Evolutionary conservation across 2,797 vertebrate species (phyloP).

Genomic region (Poeciliopsis paucimaculata): DNA sequence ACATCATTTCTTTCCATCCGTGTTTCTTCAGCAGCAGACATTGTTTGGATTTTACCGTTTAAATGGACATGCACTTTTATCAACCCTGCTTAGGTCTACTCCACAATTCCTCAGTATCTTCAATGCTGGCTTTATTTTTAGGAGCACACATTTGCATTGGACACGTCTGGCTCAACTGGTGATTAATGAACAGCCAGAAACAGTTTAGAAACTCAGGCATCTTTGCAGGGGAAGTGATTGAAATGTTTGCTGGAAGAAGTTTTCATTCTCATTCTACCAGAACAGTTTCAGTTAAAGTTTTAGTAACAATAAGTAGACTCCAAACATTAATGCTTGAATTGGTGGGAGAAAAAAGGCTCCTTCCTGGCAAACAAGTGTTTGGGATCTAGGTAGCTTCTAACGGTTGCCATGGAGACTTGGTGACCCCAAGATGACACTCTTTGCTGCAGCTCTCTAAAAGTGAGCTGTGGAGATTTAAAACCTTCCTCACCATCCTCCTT

Average conservation of each 20-base stretch:
- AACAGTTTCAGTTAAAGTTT: background rate
- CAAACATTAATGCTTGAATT: background rate
- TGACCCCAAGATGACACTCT: background rate
- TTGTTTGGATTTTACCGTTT: background rate
- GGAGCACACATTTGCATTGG: background rate
- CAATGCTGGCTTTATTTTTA: background rate
- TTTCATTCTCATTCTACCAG: background rate
- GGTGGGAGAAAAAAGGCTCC: background rate
- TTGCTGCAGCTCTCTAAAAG: background rate
- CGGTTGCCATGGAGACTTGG: background rate
- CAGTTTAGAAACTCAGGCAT: background rate
- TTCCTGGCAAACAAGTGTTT: background rate
- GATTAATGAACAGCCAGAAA: background rate
- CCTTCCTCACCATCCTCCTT: background rate
- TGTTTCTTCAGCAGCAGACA: background rate
- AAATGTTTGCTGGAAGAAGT: background rate
- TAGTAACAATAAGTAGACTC: background rate
- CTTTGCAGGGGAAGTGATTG: background rate
- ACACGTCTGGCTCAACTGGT: background rate
- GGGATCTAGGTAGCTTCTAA: background rate
- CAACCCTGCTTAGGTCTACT: background rate
- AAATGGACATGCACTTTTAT: background rate
- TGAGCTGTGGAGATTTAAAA: background rate
- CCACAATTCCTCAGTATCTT: background rate
- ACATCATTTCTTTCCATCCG: background rate